phyloP scores from a whole-genome alignment of 1,140 invertebrate genomes.

The Conopomorpha cramerella region DNA sequence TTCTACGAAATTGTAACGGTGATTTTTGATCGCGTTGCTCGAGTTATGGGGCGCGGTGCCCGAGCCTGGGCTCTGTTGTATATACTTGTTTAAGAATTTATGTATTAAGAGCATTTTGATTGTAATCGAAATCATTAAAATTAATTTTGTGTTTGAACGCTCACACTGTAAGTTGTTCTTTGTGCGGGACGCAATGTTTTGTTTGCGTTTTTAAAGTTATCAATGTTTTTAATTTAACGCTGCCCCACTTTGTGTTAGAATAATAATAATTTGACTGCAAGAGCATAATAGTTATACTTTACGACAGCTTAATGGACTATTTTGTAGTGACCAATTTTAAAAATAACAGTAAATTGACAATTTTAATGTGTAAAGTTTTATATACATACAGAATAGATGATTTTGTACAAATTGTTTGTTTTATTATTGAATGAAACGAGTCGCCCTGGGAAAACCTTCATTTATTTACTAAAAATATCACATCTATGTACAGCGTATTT shows the following conservation, averaged over 20 bases:
- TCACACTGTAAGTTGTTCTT: constrained; percentile 5
- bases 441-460: constrained; percentile 1
- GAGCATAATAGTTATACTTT: constrained; percentile 37
- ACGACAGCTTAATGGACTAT: constrained; percentile 51
- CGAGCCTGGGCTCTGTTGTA: constrained; percentile 13
- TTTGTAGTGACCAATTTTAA: constrained; percentile 59
- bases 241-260: neutral
- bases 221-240: constrained; percentile 1
- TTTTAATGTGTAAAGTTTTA: constrained; percentile 57
- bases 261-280: constrained; percentile 18
- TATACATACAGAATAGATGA: constrained; percentile 54
- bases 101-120: constrained; percentile 3
- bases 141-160: constrained; percentile 2
- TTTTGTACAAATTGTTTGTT: constrained; percentile 41
- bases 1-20: too few relatives aligned
- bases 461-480: constrained; percentile 18
- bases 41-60: constrained; percentile 4
- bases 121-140: constrained; percentile 3
- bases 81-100: constrained; percentile 9
- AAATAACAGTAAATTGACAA: constrained; percentile 53
- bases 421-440: constrained; percentile 13
- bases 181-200: neutral
- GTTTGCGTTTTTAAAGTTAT: constrained; percentile 1
- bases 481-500: constrained; percentile 14
- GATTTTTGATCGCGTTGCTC: too few relatives aligned